Base-by-base conservation (phyloP, 2,888 invertebrate species). In the Gastrophysa polygoni region DNA sequence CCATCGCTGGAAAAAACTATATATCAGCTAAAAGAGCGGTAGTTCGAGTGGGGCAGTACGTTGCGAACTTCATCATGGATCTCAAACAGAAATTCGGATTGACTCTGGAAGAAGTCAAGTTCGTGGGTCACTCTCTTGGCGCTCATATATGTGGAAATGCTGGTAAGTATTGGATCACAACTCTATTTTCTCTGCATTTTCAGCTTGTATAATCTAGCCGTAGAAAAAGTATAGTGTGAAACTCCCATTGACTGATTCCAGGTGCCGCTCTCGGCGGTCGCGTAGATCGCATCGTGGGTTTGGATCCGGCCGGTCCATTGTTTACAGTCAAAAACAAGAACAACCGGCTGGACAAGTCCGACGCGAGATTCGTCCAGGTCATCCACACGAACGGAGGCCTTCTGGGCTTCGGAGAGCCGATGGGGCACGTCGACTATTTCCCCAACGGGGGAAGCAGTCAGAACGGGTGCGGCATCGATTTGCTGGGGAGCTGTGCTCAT, bases 401-500 rank as follows among this genome's bases (percentile, higher is more conserved):
- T 1, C 59, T 70, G 1, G 71, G 71, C 7, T 63, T 69, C 32
- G 48, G 51, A 7, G 57, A 17, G 2, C 47, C 77, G n/a, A 65
- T 80, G 24, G 80, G 79, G n/a, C 68, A 78, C 56, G 68, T 72
- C 10, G 80, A 80, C 69, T 78, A 72, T 59, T 78, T 63, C 59
- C 79, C 79, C 7, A 80, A 80, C 63, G 78, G 77, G n/a, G 80
- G 79, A 16, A 34, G 18, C 6, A 57, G 32, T 1, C 80, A 80
- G 61, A 75, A 76, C 8, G 79, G 78, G 17, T 80, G 80, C 64
- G 73, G 73, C n/a, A 2, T 72, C 3, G 78, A 78, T 62, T 1
- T 74, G 1, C 18, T 63, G 5, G 77, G 75, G 14, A 51, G 72
- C 14, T 85, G 85, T 69, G 71, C 84, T 1, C 85, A 85, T 71